Percentiles rank a stretch among this genome's conserved stretches.
These are phyloP conservation scores for Strix occidentalis DNA, from an alignment of 2,797 vertebrate genomes.

Conservation along the genomic window DNA sequence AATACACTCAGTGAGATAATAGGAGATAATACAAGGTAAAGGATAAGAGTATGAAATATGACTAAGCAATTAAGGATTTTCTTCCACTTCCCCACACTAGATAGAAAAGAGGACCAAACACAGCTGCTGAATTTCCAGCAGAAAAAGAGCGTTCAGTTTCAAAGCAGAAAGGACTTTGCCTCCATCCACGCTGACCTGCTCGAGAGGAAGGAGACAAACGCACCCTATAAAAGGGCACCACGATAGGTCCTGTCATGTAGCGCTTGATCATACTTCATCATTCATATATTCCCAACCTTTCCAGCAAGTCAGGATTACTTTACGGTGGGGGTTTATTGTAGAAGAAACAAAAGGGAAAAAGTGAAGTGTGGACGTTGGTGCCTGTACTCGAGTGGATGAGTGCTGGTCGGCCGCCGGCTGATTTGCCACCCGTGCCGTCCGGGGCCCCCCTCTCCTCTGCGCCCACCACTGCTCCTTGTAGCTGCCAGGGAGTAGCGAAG, in stretches of 20 bases:
- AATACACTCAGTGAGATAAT: not conserved
- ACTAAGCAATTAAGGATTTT: not conserved
- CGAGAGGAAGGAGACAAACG: not conserved
- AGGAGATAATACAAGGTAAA: not conserved
- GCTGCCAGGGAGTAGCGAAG: not conserved
- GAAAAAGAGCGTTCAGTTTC: rapidly evolving
- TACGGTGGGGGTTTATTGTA: not conserved
- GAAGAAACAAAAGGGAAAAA: not conserved
- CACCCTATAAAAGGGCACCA: not conserved
- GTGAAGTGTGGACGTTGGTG: rapidly evolving
- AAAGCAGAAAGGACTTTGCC: not conserved
- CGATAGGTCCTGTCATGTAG: not conserved
- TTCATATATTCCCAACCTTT: not conserved
- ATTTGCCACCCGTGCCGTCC: too few species aligned
- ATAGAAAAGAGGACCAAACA: not conserved
- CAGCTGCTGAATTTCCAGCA: not conserved
- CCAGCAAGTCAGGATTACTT: not conserved
- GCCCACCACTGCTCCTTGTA: not conserved
- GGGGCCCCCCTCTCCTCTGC: not conserved
- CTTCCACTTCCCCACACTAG: not conserved
- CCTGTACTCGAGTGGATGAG: not conserved
- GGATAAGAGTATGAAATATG: not conserved
- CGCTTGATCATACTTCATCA: not conserved
- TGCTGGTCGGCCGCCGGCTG: not conserved
- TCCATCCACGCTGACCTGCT: not conserved